Evolutionary conservation across 2,888 invertebrate species (phyloP).

Genomic region (Listrodromus nycthemerus): DNA sequence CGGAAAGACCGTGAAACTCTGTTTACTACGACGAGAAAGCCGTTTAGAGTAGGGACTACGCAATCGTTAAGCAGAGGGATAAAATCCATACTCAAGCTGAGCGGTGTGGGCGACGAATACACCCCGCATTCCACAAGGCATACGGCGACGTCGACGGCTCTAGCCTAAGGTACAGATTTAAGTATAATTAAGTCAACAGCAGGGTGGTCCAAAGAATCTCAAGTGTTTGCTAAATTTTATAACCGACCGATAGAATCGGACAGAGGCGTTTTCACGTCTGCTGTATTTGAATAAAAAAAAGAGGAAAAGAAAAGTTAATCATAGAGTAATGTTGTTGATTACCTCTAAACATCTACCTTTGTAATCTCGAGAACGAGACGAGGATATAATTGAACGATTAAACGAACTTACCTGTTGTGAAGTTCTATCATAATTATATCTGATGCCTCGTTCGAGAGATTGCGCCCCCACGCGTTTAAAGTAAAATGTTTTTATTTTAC

Average conservation of each 20-base stretch:
- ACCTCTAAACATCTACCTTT: too few relatives aligned
- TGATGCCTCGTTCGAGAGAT: too few relatives aligned
- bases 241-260: slow-evolving; percentile 20
- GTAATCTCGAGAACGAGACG: too few relatives aligned
- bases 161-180: slow-evolving; percentile 22
- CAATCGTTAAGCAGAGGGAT: slow-evolving; percentile 35
- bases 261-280: neutral
- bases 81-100: slow-evolving; percentile 9
- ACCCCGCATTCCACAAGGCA: slow-evolving; percentile 33
- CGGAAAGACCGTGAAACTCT: slow-evolving; percentile 16
- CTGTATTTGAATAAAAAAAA: neutral
- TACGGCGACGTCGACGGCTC: slow-evolving; percentile 32
- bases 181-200: slow-evolving; percentile 44
- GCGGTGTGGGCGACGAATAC: slow-evolving; percentile 3
- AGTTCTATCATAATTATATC: too few relatives aligned
- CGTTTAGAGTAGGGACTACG: too few relatives aligned
- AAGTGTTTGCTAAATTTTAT: slow-evolving; percentile 43
- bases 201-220: slow-evolving; percentile 32
- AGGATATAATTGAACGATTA: too few relatives aligned
- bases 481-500: too few relatives aligned
- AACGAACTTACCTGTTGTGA: too few relatives aligned
- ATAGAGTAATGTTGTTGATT: too few relatives aligned
- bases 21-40: slow-evolving; percentile 37
- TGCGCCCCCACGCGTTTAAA: too few relatives aligned
- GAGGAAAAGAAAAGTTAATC: too few relatives aligned